These are phyloP conservation scores for Scolopax rusticola DNA, from an alignment of 2,797 vertebrate species.

Conservation along the genomic window DNA sequence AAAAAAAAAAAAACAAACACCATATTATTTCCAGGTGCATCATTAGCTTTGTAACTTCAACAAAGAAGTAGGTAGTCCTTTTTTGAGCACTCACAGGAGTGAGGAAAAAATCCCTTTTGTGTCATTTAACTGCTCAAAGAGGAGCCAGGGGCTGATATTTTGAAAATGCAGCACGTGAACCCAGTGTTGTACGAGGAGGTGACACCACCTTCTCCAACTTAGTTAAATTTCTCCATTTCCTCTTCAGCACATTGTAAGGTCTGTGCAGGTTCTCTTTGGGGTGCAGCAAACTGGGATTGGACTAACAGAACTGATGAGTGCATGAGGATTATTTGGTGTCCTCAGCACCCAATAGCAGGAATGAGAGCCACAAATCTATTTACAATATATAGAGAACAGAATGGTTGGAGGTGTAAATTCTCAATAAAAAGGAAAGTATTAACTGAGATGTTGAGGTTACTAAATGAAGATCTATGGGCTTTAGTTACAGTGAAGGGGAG, in stretches of 20 bases:
- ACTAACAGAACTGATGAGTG: not conserved
- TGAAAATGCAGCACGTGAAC: not conserved
- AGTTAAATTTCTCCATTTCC: not conserved
- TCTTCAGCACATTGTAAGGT: not conserved
- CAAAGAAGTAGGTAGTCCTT: not conserved
- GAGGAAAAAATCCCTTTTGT: not conserved
- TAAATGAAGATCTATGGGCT: not conserved
- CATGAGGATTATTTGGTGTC: not conserved
- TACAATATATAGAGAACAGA: not conserved
- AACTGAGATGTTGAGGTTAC: not conserved
- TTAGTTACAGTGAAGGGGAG: not conserved
- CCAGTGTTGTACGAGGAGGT: not conserved
- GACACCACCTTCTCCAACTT: not conserved
- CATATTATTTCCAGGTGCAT: not conserved
- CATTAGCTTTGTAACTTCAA: not conserved
- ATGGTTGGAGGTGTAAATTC: not conserved
- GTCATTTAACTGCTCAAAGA: not conserved
- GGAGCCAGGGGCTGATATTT: not conserved
- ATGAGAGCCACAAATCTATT: not conserved
- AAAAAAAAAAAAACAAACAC: accelerated
- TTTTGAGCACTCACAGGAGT: accelerated
- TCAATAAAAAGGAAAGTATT: not conserved
- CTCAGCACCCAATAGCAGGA: not conserved
- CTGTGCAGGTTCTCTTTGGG: not conserved
- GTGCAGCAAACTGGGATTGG: not conserved